These are phyloP conservation scores for Brachionus angularis DNA, from an alignment of 1,140 invertebrate species.

Conservation along the genomic window DNA sequence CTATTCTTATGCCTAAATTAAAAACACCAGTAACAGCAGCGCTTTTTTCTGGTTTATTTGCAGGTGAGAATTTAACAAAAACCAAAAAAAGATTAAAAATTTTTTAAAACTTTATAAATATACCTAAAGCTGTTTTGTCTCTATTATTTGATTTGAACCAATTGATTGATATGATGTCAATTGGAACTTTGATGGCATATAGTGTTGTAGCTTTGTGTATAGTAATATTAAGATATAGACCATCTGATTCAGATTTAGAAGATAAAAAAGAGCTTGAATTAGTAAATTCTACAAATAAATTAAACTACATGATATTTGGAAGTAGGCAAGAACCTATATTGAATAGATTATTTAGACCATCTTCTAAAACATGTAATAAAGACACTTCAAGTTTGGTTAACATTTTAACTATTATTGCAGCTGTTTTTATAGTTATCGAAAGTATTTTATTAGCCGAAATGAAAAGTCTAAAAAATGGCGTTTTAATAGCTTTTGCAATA, in stretches of 20 bases:
- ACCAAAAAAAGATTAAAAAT: too few relatives aligned
- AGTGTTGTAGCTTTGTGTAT: conserved; percentile 83
- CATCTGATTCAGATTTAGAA: background rate
- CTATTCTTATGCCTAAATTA: conserved; percentile 55
- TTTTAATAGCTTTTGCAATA: conserved; percentile 27
- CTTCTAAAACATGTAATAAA: background rate
- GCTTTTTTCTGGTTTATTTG: conserved; percentile 70
- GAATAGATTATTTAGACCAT: conserved; percentile 15
- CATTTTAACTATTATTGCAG: background rate
- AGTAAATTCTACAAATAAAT: too few relatives aligned
- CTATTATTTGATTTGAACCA: conserved; percentile 78
- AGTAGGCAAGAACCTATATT: background rate
- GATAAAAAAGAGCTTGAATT: background rate
- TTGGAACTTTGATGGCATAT: conserved; percentile 86
- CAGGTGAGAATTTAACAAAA: conserved; percentile 65
- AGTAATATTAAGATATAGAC: conserved; percentile 64
- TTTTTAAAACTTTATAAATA: too few relatives aligned
- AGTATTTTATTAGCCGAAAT: background rate
- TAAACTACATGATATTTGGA: background rate
- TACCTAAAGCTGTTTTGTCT: conserved; percentile 74
- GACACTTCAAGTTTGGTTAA: conserved; percentile 31
- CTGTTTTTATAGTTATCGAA: background rate
- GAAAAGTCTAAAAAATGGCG: conserved; percentile 13
- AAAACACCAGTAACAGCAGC: conserved; percentile 79
- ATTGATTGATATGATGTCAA: conserved; percentile 89